Evolutionary conservation across 2,797 vertebrate species (phyloP).

Genomic region (Gadopsis marmoratus): DNA sequence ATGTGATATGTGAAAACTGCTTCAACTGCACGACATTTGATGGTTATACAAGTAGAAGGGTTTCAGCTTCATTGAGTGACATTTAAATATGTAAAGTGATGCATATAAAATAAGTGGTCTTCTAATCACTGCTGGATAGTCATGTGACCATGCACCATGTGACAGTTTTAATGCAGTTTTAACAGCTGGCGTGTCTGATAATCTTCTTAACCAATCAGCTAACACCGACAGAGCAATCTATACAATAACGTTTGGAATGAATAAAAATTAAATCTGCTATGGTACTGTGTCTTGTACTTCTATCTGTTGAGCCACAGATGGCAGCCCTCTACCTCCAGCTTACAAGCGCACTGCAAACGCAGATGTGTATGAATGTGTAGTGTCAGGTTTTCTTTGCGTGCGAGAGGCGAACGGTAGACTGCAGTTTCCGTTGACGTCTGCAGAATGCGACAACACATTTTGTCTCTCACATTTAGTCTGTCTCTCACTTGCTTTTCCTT

Average conservation of each 20-base stretch:
- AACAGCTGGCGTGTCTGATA: constrained; percentile 46
- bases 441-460: constrained; percentile 51
- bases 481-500: constrained; percentile 14
- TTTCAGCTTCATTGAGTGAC: neutral
- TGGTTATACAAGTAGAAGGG: neutral
- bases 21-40: neutral
- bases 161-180: constrained; percentile 38
- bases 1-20: neutral
- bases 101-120: neutral
- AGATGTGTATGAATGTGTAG: constrained; percentile 50
- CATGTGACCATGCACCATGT: constrained; percentile 35
- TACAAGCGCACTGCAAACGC: constrained; percentile 48
- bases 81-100: constrained; percentile 13
- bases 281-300: constrained; percentile 59
- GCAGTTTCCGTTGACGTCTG: constrained; percentile 57
- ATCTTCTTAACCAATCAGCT: constrained; percentile 50
- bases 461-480: neutral
- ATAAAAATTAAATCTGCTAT: constrained; percentile 30
- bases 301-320: constrained; percentile 77
- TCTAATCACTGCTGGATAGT: neutral
- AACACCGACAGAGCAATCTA: constrained; percentile 28
- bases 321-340: constrained; percentile 72
- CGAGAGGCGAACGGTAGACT: constrained; percentile 39
- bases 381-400: constrained; percentile 57
- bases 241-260: constrained; percentile 45